Conservation (phyloP, 2,113 vertebrate species). For the Nettapus auritus region DNA sequence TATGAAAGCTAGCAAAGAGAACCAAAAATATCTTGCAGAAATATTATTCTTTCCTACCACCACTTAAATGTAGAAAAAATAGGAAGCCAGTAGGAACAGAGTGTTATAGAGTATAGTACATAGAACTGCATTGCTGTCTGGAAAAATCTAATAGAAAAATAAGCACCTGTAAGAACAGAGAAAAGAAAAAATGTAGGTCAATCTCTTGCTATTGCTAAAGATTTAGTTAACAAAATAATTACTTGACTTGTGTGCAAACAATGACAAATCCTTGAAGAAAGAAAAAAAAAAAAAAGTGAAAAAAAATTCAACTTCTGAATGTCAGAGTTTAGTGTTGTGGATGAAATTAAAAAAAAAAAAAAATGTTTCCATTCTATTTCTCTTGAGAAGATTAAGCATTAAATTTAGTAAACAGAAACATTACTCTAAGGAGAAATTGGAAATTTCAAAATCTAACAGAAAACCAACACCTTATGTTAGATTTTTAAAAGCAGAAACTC, state of each 20-base stretch:
- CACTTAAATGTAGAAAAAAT: background rate
- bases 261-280: background rate
- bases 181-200: background rate
- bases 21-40: background rate
- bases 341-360: background rate
- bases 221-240: background rate
- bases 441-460: background rate
- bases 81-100: background rate
- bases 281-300: background rate
- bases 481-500: background rate
- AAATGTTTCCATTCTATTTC: background rate
- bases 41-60: background rate
- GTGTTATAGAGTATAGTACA: background rate
- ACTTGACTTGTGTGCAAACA: background rate
- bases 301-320: background rate
- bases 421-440: background rate
- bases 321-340: background rate
- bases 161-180: background rate
- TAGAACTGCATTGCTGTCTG: background rate
- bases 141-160: background rate
- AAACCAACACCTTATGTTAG: background rate
- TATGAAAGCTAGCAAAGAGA: background rate
- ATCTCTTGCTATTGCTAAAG: background rate
- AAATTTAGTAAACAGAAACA: slow-evolving; percentile 9
- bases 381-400: background rate